These are phyloP conservation scores for Alcedo atthis DNA, from an alignment of 2,797 vertebrate species.

Conservation along the genomic window DNA sequence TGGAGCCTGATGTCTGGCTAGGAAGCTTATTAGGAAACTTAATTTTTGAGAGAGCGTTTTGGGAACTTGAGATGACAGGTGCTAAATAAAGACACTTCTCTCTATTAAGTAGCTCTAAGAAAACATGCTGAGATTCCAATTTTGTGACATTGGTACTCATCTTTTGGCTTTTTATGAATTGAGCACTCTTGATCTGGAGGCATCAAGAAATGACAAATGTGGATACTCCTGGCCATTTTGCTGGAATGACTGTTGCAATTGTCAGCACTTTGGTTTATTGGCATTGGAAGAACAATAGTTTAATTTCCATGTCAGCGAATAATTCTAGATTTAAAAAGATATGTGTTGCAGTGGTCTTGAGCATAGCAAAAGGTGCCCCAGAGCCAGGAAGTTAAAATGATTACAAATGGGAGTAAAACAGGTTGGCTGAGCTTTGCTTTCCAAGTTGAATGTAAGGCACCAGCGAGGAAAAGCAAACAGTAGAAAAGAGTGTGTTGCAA, in stretches of 20 bases:
- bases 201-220: background rate
- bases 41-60: slow-evolving; percentile 59
- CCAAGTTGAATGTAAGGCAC: background rate
- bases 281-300: slow-evolving; percentile 22
- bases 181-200: slow-evolving; percentile 17
- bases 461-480: background rate
- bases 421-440: background rate
- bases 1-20: slow-evolving; percentile 51
- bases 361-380: background rate
- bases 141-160: slow-evolving; percentile 12
- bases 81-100: slow-evolving; percentile 61
- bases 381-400: slow-evolving; percentile 10
- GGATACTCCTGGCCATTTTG: background rate
- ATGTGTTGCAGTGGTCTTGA: background rate
- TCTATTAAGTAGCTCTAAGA: slow-evolving; percentile 64
- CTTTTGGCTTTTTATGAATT: slow-evolving; percentile 37
- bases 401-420: background rate
- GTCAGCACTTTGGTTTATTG: slow-evolving; percentile 28
- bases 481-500: background rate
- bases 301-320: slow-evolving; percentile 44
- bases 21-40: slow-evolving; percentile 43
- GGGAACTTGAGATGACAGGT: slow-evolving; percentile 60
- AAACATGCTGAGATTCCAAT: slow-evolving; percentile 23
- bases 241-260: slow-evolving; percentile 11
- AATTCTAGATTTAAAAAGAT: slow-evolving; percentile 21